Evolutionary conservation across 2,888 invertebrate genomes (phyloP), one percentile per base, ranked within the genome.

Genomic region (Pycnomerus fuliginosus): DNA sequence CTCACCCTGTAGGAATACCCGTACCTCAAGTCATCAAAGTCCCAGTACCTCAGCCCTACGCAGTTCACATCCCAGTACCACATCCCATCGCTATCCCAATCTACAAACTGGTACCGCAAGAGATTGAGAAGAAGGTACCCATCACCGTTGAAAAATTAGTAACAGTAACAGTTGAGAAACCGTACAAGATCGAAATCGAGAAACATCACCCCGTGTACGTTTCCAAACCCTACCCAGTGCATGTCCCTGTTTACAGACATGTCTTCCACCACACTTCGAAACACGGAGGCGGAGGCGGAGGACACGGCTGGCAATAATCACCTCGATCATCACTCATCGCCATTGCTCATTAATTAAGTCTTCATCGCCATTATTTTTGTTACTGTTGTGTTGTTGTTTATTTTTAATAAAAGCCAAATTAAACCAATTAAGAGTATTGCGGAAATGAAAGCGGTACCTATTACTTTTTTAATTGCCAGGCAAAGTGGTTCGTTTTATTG

Each of bases 161-260:
- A 13, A 82, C 83, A 12, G 83, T 85, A 59, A 83, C 83, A 55
- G 79, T 87, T 1, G 83, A 85, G 62, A 85, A 81, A 63, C 87
- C 85, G 3, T 85, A 85, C 76, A 85, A 85, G 56, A 84, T 87
- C 3, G 82, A 84, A 68, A 83, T 87, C 16, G 81, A 86, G 52
- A 87, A 85, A 73, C 85, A 80, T 64, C 83, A 86, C 31, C 83
- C 82, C 65, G 80, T 85, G 28, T 58, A 69, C 44, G 60, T 71
- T 10, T 80, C 82, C 58, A 83, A 83, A 64, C 85, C 85, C 3
- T 85, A 85, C 71, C 83, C 85, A 41, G 85, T 86, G 56, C 85
- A 85, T 55, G 80, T 82, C 7, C 84, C 84, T 25, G 82, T 85
- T 11, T 85, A 84, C 74, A 85, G 84, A 67, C 85, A 85, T 69